A percentile compares a stretch with the other conserved stretches of the same genome.
Conservation (phyloP, 2,113 vertebrate species). For the Pelecanus crispus region DNA sequence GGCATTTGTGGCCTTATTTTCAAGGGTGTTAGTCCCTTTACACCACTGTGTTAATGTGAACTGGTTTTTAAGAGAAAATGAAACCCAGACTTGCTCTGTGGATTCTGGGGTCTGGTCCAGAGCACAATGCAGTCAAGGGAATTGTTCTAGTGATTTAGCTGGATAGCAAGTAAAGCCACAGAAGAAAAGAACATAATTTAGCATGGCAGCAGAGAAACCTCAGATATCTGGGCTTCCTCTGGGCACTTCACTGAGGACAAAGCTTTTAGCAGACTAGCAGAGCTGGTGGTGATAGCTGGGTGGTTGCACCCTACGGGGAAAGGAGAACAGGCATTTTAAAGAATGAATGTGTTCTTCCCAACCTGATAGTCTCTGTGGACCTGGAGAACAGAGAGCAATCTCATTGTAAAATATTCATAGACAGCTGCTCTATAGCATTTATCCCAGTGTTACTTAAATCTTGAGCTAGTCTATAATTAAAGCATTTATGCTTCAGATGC, state of each 20-base stretch:
- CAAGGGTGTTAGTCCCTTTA: neutral
- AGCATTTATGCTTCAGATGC: conserved; percentile 67
- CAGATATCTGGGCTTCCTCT: neutral
- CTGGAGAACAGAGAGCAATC: neutral
- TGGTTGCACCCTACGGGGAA: neutral
- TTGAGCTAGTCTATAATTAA: conserved; percentile 67
- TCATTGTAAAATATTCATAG: conserved; percentile 62
- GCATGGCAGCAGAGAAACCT: neutral
- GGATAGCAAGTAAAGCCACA: neutral
- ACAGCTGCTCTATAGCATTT: conserved; percentile 64
- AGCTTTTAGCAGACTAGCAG: neutral
- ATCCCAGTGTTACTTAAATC: conserved; percentile 63
- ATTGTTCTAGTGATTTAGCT: neutral
- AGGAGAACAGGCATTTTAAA: neutral
- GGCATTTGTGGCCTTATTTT: neutral
- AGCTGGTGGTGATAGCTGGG: neutral
- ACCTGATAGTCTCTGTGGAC: neutral
- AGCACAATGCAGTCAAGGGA: neutral
- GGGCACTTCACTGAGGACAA: neutral
- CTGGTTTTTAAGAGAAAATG: neutral
- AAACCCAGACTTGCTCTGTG: neutral
- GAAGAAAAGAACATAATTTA: neutral
- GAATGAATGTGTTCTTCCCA: neutral
- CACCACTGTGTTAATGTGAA: no score
- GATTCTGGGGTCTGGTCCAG: neutral